Evolutionary conservation across 1,140 invertebrate genomes (phyloP).

Genomic region (Rhyacophila brunnea): DNA sequence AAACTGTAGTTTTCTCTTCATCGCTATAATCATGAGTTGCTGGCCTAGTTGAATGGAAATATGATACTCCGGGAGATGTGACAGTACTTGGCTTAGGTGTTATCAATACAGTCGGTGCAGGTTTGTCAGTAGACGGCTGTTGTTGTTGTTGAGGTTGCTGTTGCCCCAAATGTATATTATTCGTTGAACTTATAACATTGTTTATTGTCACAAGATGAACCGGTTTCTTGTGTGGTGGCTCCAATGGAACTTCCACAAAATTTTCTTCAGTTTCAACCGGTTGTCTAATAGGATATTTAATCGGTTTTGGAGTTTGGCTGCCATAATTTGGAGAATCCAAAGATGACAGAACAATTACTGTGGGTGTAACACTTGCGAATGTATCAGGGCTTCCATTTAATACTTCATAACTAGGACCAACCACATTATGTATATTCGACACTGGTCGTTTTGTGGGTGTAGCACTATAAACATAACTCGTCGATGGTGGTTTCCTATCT

Average conservation of each 20-base stretch:
- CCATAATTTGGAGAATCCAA: constrained; percentile 42
- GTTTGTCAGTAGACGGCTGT: constrained; percentile 43
- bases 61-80: constrained; percentile 37
- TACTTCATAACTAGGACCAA: constrained; percentile 28
- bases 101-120: constrained; percentile 57
- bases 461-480: constrained; percentile 38
- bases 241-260: constrained; percentile 47
- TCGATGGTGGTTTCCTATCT: constrained; percentile 34
- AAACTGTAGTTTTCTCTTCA: constrained; percentile 38
- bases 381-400: constrained; percentile 37
- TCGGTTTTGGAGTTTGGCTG: constrained; percentile 44
- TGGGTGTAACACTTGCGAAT: constrained; percentile 64
- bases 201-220: constrained; percentile 57
- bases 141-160: constrained; percentile 41
- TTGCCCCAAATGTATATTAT: constrained; percentile 50
- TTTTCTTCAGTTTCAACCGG: constrained; percentile 29
- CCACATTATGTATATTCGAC: constrained; percentile 30
- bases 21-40: background rate
- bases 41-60: constrained; percentile 36
- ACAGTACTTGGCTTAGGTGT: constrained; percentile 60
- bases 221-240: constrained; percentile 51
- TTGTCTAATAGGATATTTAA: constrained; percentile 34
- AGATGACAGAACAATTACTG: constrained; percentile 67
- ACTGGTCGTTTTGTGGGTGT: constrained; percentile 30
- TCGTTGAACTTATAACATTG: constrained; percentile 57